A percentile compares a stretch with the other conserved stretches of the same genome.
These are phyloP conservation scores for Probosciger aterrimus DNA, from an alignment of 2,113 vertebrate genomes.

Conservation along the genomic window DNA sequence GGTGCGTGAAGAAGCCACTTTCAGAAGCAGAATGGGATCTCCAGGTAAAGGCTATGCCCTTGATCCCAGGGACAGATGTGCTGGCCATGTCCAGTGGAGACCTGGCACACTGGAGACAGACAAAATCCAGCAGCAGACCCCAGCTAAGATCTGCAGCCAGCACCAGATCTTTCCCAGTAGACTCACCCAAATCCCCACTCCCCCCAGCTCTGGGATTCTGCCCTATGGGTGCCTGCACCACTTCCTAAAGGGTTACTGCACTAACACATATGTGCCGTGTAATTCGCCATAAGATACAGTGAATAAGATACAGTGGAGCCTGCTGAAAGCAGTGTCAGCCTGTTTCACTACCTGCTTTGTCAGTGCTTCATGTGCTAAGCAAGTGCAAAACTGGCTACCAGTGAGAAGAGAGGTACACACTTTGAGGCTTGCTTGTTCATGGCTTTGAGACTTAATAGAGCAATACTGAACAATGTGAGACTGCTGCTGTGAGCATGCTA, in stretches of 20 bases:
- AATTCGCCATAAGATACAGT: not conserved
- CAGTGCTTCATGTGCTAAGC: not conserved
- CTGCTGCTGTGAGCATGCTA: not conserved
- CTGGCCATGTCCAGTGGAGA: not conserved
- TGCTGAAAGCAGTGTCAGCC: not conserved
- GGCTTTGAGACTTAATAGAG: not conserved
- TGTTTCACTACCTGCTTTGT: not conserved
- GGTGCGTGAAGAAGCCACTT: not conserved
- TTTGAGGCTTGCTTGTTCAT: not conserved
- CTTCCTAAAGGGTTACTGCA: fast-evolving
- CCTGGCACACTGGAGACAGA: fast-evolving
- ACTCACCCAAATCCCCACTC: not conserved
- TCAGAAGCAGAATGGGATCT: not conserved
- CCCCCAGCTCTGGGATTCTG: not conserved
- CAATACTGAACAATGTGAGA: not conserved
- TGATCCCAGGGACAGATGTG: not conserved
- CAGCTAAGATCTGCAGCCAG: not conserved
- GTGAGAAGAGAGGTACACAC: fast-evolving
- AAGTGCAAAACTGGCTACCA: not conserved
- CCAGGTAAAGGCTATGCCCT: not conserved
- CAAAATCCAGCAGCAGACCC: not conserved
- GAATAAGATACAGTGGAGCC: fast-evolving
- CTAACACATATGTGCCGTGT: not conserved
- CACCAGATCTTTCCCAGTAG: fast-evolving
- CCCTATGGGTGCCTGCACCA: not conserved